Evolutionary conservation across 2,797 vertebrate genomes (phyloP).

Genomic region (Semaprochilodus insignis): DNA sequence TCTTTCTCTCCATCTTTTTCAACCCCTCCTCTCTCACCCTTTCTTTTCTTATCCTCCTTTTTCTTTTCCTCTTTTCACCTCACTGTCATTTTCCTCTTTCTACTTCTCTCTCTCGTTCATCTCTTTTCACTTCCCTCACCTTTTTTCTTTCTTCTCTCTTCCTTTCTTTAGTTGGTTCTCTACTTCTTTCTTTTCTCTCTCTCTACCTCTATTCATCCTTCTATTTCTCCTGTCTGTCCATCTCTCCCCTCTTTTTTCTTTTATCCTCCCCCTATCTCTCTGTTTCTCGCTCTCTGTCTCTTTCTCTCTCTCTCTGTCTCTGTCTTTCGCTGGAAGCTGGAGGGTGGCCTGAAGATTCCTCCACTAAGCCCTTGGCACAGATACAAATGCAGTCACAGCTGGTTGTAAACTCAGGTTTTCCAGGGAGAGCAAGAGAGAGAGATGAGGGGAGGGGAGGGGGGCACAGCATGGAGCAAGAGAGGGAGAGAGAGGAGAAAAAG

Average conservation of each 20-base stretch:
- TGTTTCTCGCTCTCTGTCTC: slow-evolving; percentile 24
- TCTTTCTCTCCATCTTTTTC: slow-evolving; percentile 35
- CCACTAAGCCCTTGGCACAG: slow-evolving; percentile 97
- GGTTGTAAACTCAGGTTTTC: slow-evolving; percentile 92
- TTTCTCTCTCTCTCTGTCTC: slow-evolving; percentile 34
- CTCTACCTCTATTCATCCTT: background rate
- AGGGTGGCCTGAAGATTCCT: slow-evolving; percentile 97
- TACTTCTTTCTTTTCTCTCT: background rate
- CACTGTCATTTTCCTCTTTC: background rate
- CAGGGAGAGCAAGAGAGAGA: slow-evolving; percentile 83
- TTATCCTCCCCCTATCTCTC: slow-evolving; percentile 25
- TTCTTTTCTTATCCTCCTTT: slow-evolving; percentile 52
- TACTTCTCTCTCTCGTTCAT: background rate
- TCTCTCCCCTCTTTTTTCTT: slow-evolving; percentile 9
- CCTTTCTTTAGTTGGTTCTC: slow-evolving; percentile 36
- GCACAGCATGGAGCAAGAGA: slow-evolving; percentile 62
- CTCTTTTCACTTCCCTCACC: background rate
- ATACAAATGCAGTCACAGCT: slow-evolving; percentile 95
- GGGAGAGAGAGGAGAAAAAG: slow-evolving; percentile 61
- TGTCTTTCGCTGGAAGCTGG: slow-evolving; percentile 79
- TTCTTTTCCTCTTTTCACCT: background rate
- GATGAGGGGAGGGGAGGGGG: slow-evolving; percentile 57
- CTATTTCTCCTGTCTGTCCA: slow-evolving; percentile 19
- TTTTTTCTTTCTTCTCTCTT: background rate
- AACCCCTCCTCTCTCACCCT: slow-evolving; percentile 42